A percentile compares a stretch with the other conserved stretches of the same genome.
These are phyloP conservation scores for Erebia aethiops DNA, from an alignment of 2,888 invertebrate species.

Conservation along the genomic window DNA sequence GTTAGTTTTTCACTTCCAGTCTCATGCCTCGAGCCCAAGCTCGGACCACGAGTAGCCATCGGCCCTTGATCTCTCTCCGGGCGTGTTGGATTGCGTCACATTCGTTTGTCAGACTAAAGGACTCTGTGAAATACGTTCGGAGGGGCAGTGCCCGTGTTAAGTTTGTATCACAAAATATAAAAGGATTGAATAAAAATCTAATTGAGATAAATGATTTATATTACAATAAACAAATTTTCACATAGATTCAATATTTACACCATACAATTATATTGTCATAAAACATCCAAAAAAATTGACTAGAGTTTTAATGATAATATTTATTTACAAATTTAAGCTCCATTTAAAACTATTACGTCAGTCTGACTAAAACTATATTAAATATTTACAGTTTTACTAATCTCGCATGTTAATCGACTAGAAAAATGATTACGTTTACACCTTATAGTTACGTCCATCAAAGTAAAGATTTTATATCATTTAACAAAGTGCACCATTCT, in stretches of 20 bases:
- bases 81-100: too few species aligned
- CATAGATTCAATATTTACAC: slow-evolving; percentile 72
- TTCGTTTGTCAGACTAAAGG: too few species aligned
- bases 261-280: slow-evolving; percentile 80
- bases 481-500: not conserved
- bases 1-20: too few species aligned
- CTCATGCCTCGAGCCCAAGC: too few species aligned
- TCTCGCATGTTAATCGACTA: slow-evolving; percentile 45
- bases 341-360: slow-evolving; percentile 73
- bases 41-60: too few species aligned
- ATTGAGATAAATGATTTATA: slow-evolving; percentile 63
- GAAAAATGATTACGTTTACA: slow-evolving; percentile 42
- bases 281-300: slow-evolving; percentile 80
- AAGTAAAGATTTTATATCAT: not conserved
- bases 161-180: too few species aligned
- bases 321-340: slow-evolving; percentile 79
- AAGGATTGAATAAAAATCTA: slow-evolving; percentile 39
- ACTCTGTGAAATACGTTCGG: too few species aligned
- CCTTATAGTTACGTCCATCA: slow-evolving; percentile 8
- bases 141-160: too few species aligned
- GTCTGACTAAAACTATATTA: slow-evolving; percentile 58
- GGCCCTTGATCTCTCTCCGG: too few species aligned
- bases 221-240: slow-evolving; percentile 69
- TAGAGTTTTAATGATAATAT: slow-evolving; percentile 71
- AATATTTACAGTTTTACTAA: slow-evolving; percentile 46